phyloP scores from a whole-genome alignment of 2,888 invertebrate genomes.

The Bedellia somnulentella region DNA sequence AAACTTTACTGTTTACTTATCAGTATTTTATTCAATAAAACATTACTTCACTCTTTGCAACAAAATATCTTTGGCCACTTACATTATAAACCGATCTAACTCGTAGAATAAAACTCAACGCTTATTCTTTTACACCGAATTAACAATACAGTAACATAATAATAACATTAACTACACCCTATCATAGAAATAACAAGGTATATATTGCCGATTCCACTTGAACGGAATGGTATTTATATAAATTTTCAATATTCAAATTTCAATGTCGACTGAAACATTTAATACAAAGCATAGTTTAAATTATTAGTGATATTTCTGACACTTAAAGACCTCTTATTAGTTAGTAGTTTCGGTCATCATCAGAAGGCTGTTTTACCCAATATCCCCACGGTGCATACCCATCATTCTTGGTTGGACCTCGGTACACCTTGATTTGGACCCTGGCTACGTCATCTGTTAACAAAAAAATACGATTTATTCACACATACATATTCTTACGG shows the following conservation, averaged over 20 bases:
- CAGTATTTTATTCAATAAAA: neutral
- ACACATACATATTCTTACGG: too few relatives aligned
- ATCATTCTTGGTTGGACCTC: constrained; percentile 68
- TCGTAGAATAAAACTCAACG: too few relatives aligned
- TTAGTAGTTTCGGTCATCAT: too few relatives aligned
- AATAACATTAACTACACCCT: neutral
- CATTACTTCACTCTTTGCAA: neutral
- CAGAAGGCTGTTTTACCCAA: constrained; percentile 72
- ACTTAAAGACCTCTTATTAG: too few relatives aligned
- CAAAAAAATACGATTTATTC: constrained; percentile 11
- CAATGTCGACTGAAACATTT: too few relatives aligned
- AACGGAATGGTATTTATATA: too few relatives aligned
- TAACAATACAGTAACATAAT: neutral
- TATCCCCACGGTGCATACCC: constrained; percentile 72
- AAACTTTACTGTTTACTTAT: constrained; percentile 11
- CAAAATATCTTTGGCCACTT: neutral
- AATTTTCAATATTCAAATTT: too few relatives aligned
- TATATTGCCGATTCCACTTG: too few relatives aligned
- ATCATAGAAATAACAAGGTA: neutral
- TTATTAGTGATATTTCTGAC: too few relatives aligned
- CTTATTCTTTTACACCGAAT: neutral
- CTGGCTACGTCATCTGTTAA: constrained; percentile 56
- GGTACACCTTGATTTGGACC: constrained; percentile 74
- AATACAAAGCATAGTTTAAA: too few relatives aligned
- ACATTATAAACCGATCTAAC: neutral